phyloP scores from a whole-genome alignment of 2,797 vertebrate genomes.

The Etheostoma nigrum region DNA sequence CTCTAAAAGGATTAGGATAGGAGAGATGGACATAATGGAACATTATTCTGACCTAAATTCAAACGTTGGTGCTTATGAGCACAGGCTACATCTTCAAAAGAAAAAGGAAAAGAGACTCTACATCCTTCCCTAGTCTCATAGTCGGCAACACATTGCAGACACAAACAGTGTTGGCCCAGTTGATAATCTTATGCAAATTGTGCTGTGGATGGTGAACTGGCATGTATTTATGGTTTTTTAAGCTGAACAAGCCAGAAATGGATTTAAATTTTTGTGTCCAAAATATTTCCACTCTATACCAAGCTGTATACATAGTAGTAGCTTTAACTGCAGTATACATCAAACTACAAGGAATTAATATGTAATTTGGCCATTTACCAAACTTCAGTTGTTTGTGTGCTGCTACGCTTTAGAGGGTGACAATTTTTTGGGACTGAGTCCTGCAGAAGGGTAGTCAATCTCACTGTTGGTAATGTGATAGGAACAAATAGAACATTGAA shows the following conservation, averaged over 20 bases:
- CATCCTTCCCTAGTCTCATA: constrained; percentile 27
- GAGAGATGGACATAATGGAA: constrained; percentile 29
- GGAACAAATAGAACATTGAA: no score
- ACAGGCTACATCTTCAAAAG: constrained; percentile 12
- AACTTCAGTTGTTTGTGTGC: neutral
- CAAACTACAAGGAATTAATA: neutral
- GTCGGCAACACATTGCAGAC: constrained; percentile 27
- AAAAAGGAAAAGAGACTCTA: constrained; percentile 13
- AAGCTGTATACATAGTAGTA: constrained; percentile 11
- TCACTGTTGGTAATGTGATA: no score
- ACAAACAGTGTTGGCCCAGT: constrained; percentile 62
- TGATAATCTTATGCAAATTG: constrained; percentile 56
- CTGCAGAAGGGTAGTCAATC: no score
- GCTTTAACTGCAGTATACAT: constrained; percentile 16
- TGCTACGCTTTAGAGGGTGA: no score
- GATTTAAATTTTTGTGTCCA: constrained; percentile 24
- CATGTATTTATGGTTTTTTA: constrained; percentile 53
- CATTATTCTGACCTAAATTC: constrained; percentile 66
- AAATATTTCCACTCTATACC: constrained; percentile 20
- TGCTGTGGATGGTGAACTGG: constrained; percentile 44
- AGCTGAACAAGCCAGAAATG: constrained; percentile 37
- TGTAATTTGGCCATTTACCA: constrained; percentile 6
- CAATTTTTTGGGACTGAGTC: no score
- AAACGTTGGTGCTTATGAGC: constrained; percentile 24
- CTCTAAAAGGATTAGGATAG: neutral